Base-by-base conservation (phyloP, 2,797 vertebrate genomes). In the Loriculus beryllinus region DNA sequence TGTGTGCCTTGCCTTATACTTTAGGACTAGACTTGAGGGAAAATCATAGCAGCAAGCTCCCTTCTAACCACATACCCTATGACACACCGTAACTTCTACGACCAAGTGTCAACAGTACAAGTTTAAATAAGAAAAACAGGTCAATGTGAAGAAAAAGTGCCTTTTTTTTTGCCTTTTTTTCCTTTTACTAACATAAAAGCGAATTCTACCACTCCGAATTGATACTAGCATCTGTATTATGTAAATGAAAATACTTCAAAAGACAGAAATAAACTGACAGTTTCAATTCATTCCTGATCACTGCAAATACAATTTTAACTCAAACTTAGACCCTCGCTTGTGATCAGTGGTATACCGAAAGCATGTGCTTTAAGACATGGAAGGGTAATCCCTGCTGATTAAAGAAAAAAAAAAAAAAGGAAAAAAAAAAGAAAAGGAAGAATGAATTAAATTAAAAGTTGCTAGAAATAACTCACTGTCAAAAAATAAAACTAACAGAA, bases 401-500 rank as follows among this genome's bases (percentile, higher is more conserved):
- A 42, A 86, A 78, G 77, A 79, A 72, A 68, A 77, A 83, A 74
- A 71, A 82, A 62, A 82, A 45, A 85, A 74, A 9, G 37, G 37
- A 63, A 71, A n/a, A n/a, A n/a, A n/a, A n/a, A n/a, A n/a, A n/a
- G n/a, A n/a, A 71, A 65, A 63, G 42, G 42, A 35, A 75, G 59
- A 63, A 81, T 67, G 56, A 95, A 85, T 82, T 64, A 47, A 94
- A 90, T 92, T 87, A 83, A 47, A 96, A 96, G 88, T 79, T 96
- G 75, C 93, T 91, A 96, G 87, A 96, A 97, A 95, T 96, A 96
- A 95, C 95, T 96, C 94, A 88, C 56, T 95, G 74, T 69, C 92
- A 90, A 96, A 96, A 96, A 97, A 96, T 91, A 93, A 97, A 96
- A 94, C 90, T 76, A 83, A 86, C 94, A 92, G 78, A 85, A 97